Evolutionary conservation across 2,113 vertebrate species (phyloP), one percentile per base, ranked within the genome.

Genomic region (Hyperoodon ampullatus): DNA sequence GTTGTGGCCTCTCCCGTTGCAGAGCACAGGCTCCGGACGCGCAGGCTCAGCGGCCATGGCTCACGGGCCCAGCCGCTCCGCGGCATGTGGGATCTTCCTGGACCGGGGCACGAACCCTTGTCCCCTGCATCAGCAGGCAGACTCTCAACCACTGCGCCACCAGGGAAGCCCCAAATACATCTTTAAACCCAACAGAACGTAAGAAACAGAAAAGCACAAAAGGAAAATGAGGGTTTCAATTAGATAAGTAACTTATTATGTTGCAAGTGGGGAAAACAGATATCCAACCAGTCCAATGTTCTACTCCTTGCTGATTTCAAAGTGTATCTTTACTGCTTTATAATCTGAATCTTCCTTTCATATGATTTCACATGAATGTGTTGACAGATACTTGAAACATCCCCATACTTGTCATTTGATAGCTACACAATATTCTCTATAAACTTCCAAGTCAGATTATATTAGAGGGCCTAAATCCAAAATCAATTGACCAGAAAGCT

Each of bases 401-500:
- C 24, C 58, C 68, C 30, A 90, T 26, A 24, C 13, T 66, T 90
- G 6, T 74, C 47, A 92, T 44, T 53, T 86, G 63, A 71, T 71
- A 82, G 68, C 39, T 82, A 71, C 24, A 87, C 60, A 78, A 90
- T 26, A 82, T 21, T 80, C 50, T 92, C 72, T 47, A 50, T 65
- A 60, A 83, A 72, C 13, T 39, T 92, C 30, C 23, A 95, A 90
- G 26, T 63, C 72, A 86, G 39, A 74, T 58, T 90, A 78, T 47
- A 78, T 4, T 88, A 14, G 50, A 88, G 4, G 26, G 18, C 16
- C 47, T 72, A 88, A 96, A 82, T 86, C 55, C 87, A 93, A 92
- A 93, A 86, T 55, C 77, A 89, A 60, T 15, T 85, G 39, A 89
- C 47, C 82, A 96, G 72, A 96, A 96, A 72, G 55, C 63, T 84